Base-by-base conservation (phyloP, 2,888 invertebrate species). In the Drosophila incognita region DNA sequence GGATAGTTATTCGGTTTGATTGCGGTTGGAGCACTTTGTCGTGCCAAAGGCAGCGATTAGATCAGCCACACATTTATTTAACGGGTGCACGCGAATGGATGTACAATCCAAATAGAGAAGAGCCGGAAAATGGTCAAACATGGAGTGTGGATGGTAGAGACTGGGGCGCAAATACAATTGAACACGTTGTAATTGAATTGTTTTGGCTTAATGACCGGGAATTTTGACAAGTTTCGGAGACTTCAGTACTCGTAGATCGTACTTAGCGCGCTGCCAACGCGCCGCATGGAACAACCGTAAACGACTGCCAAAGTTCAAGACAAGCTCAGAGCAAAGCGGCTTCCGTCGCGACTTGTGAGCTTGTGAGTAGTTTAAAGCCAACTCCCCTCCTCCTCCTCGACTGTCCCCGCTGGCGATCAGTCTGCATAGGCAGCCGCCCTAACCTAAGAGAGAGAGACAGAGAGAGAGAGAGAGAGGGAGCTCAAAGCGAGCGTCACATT, bases 261-360 rank as follows among this genome's bases (percentile, higher is more conserved):
- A 42, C 21, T 42, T 21, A 54, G 65, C 69, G 74, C 76, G 69
- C 53, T 53, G 38, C 46, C 66, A 67, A 79, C 84, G 82, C 82
- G 86, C 71, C 88, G 88, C 88, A 74, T 74, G 76, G 73, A 87
- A 74, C 76, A 79, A 81, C 84, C 79, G 83, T 73, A 81, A 76
- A 74, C 84, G 86, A 85, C 89, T 87, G 89, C 77, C 89, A 84
- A 87, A 82, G 86, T 89, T 87, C 87, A 87, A 76, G 83, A 70
- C 84, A 78, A 83, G 84, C 81, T 81, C 65, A 36, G 68, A 76
- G 80, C 76, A 64, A 59, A 57, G 78, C 74, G 65, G 70, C 70
- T 71, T 68, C 73, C 40, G 31, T 40, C 54, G 61, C 61, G 31
- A 46, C 71, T n/a, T 64, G 38, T 59, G 53, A 73, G 73, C 48